phyloP scores from a whole-genome alignment of 2,113 vertebrate species.

The Paramisgurnus dabryanus region DNA sequence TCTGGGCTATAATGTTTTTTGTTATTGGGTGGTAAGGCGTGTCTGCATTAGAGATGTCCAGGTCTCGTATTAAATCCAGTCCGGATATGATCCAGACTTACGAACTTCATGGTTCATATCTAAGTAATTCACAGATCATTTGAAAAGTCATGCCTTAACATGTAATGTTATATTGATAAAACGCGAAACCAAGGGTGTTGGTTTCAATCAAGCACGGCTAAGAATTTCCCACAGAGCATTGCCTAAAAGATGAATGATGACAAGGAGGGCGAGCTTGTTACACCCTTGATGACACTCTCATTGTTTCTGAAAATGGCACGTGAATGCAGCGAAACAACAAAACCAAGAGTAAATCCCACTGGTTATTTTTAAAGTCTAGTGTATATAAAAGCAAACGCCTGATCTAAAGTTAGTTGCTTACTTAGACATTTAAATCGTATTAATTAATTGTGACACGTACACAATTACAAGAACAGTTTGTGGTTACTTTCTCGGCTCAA shows the following conservation, averaged over 20 bases:
- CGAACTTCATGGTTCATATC: neutral
- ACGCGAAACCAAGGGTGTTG: constrained; percentile 34
- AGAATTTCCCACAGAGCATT: constrained; percentile 35
- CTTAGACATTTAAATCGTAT: neutral
- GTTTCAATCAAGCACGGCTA: constrained; percentile 30
- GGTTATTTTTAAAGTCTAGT: neutral
- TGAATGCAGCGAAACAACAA: constrained; percentile 16
- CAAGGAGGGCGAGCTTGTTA: constrained; percentile 36
- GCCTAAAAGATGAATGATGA: constrained; percentile 28
- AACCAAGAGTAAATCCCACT: neutral
- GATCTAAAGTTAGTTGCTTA: neutral
- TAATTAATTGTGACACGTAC: neutral
- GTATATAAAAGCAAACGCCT: neutral
- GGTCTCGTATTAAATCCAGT: neutral
- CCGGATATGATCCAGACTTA: neutral
- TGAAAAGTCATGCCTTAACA: constrained; percentile 17
- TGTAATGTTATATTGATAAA: constrained; percentile 30
- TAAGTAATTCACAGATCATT: constrained; percentile 33
- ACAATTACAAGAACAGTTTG: neutral
- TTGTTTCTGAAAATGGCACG: constrained; percentile 18
- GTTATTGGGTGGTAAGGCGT: neutral
- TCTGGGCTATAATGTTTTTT: neutral
- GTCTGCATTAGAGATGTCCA: neutral
- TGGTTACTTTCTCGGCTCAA: neutral
- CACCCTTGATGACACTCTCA: constrained; percentile 34